Base-by-base conservation (phyloP, 2,113 vertebrate species). In the Tyrannus savana region DNA sequence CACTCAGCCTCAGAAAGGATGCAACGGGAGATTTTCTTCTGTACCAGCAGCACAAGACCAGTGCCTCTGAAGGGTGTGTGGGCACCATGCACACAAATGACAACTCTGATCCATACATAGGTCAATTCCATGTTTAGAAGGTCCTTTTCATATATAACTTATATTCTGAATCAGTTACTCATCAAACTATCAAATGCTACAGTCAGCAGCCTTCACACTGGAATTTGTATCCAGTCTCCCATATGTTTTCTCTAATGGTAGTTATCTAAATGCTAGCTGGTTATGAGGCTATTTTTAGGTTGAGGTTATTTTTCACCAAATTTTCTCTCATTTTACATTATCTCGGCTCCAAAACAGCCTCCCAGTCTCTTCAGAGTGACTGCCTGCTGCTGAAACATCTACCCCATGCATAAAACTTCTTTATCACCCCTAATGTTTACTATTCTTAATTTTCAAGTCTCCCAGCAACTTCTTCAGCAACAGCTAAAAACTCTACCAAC, bases 361-460 rank as follows among this genome's bases (percentile, higher is more conserved):
- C 30, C 13, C 31, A 46, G 19, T 73, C 73, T 75, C 69, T 80
- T 86, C 52, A 72, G 63, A 85, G 47, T 25, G 39, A 52, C 71
- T 66, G 35, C 41, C 37, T 47, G 56, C 47, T 78, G 83, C 62
- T 0, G 1, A 89, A 93, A 86, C 62, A 92, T 33, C 58, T 37
- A 84, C 22, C 19, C 73, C 44, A 75, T 2, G 13, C 58, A 68
- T 76, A 78, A 93, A 84, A 86, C 68, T 78, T 72, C 95, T 86
- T 93, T 62, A 93, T 58, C 83, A 62, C 49, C 42, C 53, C 44
- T 60, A 44, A 44, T 62, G 53, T 89, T 84, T 81, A 78, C 76
- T 58, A 49, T n/a, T 95, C 72, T 58, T 92, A 33, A 96, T 95
- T 95, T 93, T 86, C 60, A 56, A 75, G 53, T 87, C 58, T 94